Base-by-base conservation (phyloP, 2,797 vertebrate species). In the Sebastes matsubarae region DNA sequence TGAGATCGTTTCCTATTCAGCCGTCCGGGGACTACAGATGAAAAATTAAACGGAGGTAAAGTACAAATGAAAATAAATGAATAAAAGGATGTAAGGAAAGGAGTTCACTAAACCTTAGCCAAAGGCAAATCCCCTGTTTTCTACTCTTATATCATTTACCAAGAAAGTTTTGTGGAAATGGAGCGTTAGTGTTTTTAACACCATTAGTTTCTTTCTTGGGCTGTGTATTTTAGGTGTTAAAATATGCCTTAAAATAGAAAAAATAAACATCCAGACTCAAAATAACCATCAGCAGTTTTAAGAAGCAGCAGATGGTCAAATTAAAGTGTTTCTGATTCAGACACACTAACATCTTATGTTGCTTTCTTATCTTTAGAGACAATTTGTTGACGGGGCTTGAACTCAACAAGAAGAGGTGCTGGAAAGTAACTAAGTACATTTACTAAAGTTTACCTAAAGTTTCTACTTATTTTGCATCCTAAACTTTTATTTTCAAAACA, bases 11-110 rank as follows among this genome's bases (percentile, higher is more conserved):
- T 82, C 77, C 72, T 46, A 20, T 72, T 81, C 57, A 24, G 58
- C 64, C 72, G 75, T 58, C 67, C 8, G 9, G 72, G 69, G 70
- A 82, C 30, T 1, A 34, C n/a, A 25, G 74, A 79, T 57, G 72
- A 77, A 55, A 84, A 69, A 84, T 83, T 63, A 38, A 77, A 75
- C 58, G 0, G 52, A 73, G 70, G 66, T 77, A 54, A 65, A 82
- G 32, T 27, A 75, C 52, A 80, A 84, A 87, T 79, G 65, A 77
- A 77, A 84, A 87, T 71, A 50, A 80, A 88, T 82, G 32, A 46
- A 61, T 20, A 29, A 24, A 24, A 38, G 18, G 25, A n/a, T 58
- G 12, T 36, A 9, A 78, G 13, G 18, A 55, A 55, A 9, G 42
- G n/a, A n/a, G 25, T 6, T 60, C 68, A 22, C 6, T 58, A 42